Percentiles rank a stretch among this genome's conserved stretches.
phyloP scores from a whole-genome alignment of 2,113 vertebrate genomes.

The Peucedramus taeniatus region DNA sequence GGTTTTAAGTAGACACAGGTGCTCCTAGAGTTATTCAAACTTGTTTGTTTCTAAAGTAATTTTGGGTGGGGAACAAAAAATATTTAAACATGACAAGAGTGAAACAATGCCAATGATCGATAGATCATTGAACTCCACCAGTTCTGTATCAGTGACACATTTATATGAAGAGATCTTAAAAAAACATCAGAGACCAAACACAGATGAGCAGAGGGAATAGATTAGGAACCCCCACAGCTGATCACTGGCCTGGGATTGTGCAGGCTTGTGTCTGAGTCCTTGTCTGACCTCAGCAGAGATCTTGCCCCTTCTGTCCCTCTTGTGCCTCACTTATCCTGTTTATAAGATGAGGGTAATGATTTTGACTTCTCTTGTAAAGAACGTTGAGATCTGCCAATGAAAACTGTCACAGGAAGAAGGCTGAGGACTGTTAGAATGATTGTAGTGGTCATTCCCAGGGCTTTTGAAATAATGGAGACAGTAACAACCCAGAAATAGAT shows the following conservation, averaged over 20 bases:
- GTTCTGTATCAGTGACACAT: neutral
- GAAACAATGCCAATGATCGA: neutral
- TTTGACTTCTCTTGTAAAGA: slow-evolving; percentile 9
- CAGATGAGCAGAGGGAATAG: neutral
- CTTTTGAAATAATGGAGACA: neutral
- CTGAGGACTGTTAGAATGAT: neutral
- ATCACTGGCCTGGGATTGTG: neutral
- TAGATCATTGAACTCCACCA: neutral
- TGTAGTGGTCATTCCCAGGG: neutral
- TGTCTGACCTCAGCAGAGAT: neutral
- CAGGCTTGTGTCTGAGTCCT: neutral
- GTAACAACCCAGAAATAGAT: neutral
- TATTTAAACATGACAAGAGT: neutral
- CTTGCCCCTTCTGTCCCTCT: neutral
- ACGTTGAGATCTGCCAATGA: neutral
- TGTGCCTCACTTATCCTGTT: neutral
- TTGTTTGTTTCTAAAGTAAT: neutral
- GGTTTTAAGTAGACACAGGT: neutral
- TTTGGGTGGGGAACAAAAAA: neutral
- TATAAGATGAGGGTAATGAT: neutral
- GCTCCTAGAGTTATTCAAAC: neutral
- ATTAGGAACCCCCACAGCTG: neutral
- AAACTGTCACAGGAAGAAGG: neutral
- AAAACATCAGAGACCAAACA: neutral
- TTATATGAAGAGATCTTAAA: neutral